Evolutionary conservation across 2,888 invertebrate species (phyloP), one percentile per base, ranked within the genome.

Genomic region (Hydropsyche betteni): DNA sequence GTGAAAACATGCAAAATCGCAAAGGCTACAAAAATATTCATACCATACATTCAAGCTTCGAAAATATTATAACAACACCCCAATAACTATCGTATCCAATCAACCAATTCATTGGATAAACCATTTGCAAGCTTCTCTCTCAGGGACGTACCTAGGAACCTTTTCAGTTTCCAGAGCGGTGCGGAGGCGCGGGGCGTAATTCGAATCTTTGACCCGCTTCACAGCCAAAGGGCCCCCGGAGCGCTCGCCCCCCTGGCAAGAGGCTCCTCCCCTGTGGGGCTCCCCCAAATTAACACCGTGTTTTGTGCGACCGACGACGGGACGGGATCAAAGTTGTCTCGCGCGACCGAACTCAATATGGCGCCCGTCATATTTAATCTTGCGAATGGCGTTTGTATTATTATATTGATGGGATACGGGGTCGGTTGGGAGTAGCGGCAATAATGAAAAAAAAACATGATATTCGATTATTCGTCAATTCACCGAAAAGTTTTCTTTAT

Each of bases 301-400:
- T 64, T 64, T 64, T 64, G 64, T 64, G 34, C 36, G 55, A 64
- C 10, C 64, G 64, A 58, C 64, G 34, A 36, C 64, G 34, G 44
- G 64, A 64, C 34, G 64, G 64, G 64, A 64, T 64, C 64, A 64
- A 64, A 64, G 36, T 64, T 64, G 64, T 64, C 44, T 44, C 64
- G 36, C 36, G 64, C 34, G 64, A 64, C 64, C 64, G 34, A 64
- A 64, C 64, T 64, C 64, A 64, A 64, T 64, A 64, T 64, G 64
- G 64, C 36, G 36, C 24, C 58, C 24, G 58, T 58, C 58, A 58
- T 58, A 58, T 58, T 58, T 58, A 58, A 58, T 58, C 58, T 58
- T 58, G 16, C 14, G 44, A 44, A 44, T 10, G 44, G 10, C 44
- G 44, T 6, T 44, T 44, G 44, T 44, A 10, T 44, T 44, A 10